These are phyloP conservation scores for Metopia argyrocephala DNA, from an alignment of 2,888 invertebrate genomes.

Conservation along the genomic window DNA sequence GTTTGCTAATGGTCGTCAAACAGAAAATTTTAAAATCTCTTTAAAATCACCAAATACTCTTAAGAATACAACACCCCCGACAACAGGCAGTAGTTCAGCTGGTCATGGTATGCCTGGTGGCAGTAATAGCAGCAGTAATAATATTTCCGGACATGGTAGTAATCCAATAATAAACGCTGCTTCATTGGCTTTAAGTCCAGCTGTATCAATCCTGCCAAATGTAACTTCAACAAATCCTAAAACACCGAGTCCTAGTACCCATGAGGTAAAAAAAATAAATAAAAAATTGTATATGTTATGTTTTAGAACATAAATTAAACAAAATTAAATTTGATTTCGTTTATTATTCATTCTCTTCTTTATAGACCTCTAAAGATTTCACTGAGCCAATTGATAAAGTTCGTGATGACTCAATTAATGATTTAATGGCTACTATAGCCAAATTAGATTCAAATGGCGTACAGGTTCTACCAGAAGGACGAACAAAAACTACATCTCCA, in stretches of 20 bases:
- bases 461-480: slow-evolving; percentile 83
- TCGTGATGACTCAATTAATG: slow-evolving; percentile 91
- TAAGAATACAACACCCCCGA: slow-evolving; percentile 76
- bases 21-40: slow-evolving; percentile 79
- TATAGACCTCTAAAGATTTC: slow-evolving; percentile 80
- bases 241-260: slow-evolving; percentile 89
- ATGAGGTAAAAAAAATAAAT: slow-evolving; percentile 78
- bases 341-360: too few relatives aligned
- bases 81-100: slow-evolving; percentile 68
- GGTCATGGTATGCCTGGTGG: slow-evolving; percentile 66
- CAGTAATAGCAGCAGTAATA: slow-evolving; percentile 44
- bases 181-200: slow-evolving; percentile 73
- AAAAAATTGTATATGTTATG: too few relatives aligned
- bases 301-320: too few relatives aligned
- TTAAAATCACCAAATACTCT: slow-evolving; percentile 78
- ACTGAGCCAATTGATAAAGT: slow-evolving; percentile 87
- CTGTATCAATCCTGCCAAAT: slow-evolving; percentile 76
- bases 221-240: slow-evolving; percentile 89
- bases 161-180: slow-evolving; percentile 70
- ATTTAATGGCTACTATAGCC: slow-evolving; percentile 92
- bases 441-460: slow-evolving; percentile 92
- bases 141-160: slow-evolving; percentile 49
- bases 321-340: too few relatives aligned
- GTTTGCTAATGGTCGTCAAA: slow-evolving; percentile 78
- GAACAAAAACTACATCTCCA: slow-evolving; percentile 81